phyloP scores from a whole-genome alignment of 2,888 invertebrate species.

The Chalcis sispes region DNA sequence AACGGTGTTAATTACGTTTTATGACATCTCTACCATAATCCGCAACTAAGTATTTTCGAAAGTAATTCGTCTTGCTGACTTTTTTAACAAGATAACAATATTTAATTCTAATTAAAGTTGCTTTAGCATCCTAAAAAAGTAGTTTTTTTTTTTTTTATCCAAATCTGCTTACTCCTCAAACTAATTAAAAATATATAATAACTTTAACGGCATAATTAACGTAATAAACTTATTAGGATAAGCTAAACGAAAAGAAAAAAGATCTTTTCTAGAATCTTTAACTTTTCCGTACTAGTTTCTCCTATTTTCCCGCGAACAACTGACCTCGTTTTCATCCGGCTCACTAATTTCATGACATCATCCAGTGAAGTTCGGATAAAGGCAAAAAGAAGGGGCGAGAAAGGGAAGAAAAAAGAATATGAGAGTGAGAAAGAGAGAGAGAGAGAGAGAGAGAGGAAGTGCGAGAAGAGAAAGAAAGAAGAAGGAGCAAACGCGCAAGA shows the following conservation, averaged over 20 bases:
- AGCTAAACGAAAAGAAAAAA: not conserved
- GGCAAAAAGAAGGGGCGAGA: slow-evolving; percentile 6
- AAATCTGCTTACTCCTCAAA: too few species aligned
- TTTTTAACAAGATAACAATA: too few species aligned
- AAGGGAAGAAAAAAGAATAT: not conserved
- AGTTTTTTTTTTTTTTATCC: too few species aligned
- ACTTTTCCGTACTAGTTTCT: not conserved
- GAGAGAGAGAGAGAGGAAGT: slow-evolving; percentile 7
- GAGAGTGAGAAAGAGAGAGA: not conserved
- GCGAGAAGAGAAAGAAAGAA: not conserved
- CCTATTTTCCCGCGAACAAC: slow-evolving; percentile 2
- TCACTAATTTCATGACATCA: slow-evolving; percentile 32
- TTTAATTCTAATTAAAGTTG: too few species aligned
- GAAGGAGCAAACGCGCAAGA: slow-evolving; percentile 6
- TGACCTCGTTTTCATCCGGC: slow-evolving; percentile 29
- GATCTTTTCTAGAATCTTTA: not conserved
- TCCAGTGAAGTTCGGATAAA: slow-evolving; percentile 30
- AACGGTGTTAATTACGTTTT: too few species aligned
- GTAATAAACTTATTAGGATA: not conserved
- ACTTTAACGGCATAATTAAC: not conserved
- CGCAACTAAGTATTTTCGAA: too few species aligned
- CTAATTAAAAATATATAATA: not conserved
- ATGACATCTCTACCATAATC: too few species aligned
- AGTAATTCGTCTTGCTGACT: too few species aligned
- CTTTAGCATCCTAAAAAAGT: too few species aligned